These are phyloP conservation scores for Coecobrya sp. DNA, from an alignment of 2,888 invertebrate species.

Conservation along the genomic window DNA sequence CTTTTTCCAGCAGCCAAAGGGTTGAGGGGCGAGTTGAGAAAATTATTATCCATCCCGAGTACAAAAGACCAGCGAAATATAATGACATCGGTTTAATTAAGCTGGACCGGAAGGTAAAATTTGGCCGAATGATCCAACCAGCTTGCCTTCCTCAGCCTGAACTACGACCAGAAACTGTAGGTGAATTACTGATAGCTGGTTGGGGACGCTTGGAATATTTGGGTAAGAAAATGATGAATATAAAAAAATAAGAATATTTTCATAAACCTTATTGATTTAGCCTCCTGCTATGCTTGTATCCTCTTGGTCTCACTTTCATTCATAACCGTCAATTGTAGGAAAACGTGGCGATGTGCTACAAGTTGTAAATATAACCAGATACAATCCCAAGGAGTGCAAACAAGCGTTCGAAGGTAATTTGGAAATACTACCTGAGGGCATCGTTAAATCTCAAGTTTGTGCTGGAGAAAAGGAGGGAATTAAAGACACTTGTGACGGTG, in stretches of 20 bases:
- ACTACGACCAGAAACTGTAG: constrained; percentile 62
- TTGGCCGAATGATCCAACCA: constrained; percentile 80
- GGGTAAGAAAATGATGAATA: constrained; percentile 3
- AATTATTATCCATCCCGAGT: constrained; percentile 83
- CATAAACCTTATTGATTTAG: background rate
- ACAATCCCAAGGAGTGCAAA: constrained; percentile 78
- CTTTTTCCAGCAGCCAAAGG: constrained; percentile 54
- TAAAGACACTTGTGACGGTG: constrained; percentile 83
- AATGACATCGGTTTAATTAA: constrained; percentile 86
- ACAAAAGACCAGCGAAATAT: constrained; percentile 83
- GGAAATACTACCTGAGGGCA: constrained; percentile 81
- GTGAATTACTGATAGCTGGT: constrained; percentile 61
- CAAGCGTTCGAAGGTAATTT: constrained; percentile 59
- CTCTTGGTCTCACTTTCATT: background rate
- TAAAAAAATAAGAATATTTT: background rate
- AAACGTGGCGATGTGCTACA: constrained; percentile 80
- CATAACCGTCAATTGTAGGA: constrained; percentile 48
- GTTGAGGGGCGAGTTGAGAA: constrained; percentile 75
- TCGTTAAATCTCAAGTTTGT: constrained; percentile 83
- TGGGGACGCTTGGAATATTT: constrained; percentile 71
- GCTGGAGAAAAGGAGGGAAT: constrained; percentile 80
- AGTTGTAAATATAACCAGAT: constrained; percentile 79
- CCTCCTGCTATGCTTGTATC: too few relatives aligned
- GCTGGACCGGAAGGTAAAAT: constrained; percentile 78
- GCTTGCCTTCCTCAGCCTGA: constrained; percentile 84